Conservation (phyloP, 2,797 vertebrate species). For the Rhinatrema bivittatum region DNA sequence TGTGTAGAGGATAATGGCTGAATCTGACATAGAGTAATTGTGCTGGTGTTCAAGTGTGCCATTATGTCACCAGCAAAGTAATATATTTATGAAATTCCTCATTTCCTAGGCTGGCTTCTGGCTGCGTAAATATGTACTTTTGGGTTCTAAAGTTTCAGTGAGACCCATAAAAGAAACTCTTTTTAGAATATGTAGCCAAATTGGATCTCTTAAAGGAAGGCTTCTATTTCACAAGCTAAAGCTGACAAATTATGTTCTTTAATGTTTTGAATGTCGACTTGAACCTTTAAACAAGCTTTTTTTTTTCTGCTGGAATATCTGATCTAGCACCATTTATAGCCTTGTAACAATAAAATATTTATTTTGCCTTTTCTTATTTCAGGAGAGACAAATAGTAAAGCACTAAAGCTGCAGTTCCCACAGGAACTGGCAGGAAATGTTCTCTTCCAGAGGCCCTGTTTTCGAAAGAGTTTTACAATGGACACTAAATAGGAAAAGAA, state of each 20-base stretch:
- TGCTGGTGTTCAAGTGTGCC: slow-evolving; percentile 11
- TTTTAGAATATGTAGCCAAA: no score
- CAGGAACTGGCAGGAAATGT: no score
- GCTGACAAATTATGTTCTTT: neutral
- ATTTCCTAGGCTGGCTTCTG: neutral
- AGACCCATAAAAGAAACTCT: neutral
- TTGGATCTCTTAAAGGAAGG: slow-evolving; percentile 13
- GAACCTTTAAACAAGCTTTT: slow-evolving; percentile 10
- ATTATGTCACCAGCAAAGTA: slow-evolving; percentile 1
- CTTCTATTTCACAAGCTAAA: no score
- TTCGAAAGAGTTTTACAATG: no score
- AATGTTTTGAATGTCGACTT: neutral
- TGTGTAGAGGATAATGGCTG: slow-evolving; percentile 10
- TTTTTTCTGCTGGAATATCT: no score
- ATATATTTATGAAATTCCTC: neutral
- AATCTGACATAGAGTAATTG: slow-evolving; percentile 9
- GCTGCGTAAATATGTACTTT: neutral
- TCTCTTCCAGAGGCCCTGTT: no score
- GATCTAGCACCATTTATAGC: no score
- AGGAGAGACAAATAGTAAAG: no score
- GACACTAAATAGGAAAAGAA: no score
- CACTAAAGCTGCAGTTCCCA: no score
- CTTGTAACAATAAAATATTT: no score
- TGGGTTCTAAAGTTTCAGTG: neutral
- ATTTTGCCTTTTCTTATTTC: no score